Evolutionary conservation across 2,113 vertebrate genomes (phyloP).

Genomic region (Ammospiza caudacuta): DNA sequence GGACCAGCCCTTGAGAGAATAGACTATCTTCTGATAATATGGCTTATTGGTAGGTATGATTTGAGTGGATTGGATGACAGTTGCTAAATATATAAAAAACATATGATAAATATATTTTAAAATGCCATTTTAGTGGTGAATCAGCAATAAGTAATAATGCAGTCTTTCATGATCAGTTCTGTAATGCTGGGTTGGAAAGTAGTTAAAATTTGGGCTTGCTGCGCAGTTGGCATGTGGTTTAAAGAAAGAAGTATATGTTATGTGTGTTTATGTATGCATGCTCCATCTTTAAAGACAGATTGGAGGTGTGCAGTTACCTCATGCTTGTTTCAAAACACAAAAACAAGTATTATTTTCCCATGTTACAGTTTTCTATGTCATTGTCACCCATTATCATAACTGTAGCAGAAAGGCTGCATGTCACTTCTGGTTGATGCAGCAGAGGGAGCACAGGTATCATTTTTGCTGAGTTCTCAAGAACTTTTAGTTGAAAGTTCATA

Average conservation of each 20-base stretch:
- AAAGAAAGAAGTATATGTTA: not conserved
- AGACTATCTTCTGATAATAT: conserved; percentile 96
- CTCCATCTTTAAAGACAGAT: not conserved
- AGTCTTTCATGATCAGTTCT: not conserved
- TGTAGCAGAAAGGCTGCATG: not conserved
- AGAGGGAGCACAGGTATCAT: conserved; percentile 59
- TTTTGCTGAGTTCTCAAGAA: not conserved
- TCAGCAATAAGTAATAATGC: not conserved
- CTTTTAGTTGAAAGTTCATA: not conserved
- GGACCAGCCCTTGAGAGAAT: conserved; percentile 93
- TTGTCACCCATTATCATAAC: not conserved
- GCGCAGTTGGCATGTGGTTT: not conserved
- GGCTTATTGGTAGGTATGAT: conserved; percentile 90
- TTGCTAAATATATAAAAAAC: not conserved
- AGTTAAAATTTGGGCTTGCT: not conserved
- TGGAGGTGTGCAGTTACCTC: not conserved
- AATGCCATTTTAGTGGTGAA: not conserved
- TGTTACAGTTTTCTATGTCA: not conserved
- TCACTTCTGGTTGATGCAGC: conserved; percentile 16
- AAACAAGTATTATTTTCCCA: not conserved
- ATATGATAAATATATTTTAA: not conserved
- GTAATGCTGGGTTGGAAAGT: not conserved
- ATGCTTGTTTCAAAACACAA: not conserved
- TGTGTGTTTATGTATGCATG: not conserved
- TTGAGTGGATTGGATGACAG: not conserved